These are phyloP conservation scores for Linnaemya tessellans DNA, from an alignment of 2,888 invertebrate species.

Conservation along the genomic window DNA sequence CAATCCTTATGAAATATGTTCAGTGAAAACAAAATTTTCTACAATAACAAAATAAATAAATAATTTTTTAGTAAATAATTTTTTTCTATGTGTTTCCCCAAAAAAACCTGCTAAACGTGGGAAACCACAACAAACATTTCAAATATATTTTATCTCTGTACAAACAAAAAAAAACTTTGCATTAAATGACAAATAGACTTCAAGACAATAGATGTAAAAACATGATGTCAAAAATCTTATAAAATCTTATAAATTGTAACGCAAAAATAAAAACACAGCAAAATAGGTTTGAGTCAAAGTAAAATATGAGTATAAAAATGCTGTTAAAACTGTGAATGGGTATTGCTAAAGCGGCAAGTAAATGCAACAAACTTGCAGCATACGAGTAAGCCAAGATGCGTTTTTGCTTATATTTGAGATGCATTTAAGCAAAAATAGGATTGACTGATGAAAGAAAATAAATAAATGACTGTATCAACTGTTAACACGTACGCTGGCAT, in stretches of 20 bases:
- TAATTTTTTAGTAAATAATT: too few species aligned
- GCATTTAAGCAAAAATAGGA: not conserved
- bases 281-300: constrained; percentile 11
- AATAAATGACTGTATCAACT: constrained; percentile 26
- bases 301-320: constrained; percentile 23
- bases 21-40: too few species aligned
- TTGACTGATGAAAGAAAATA: constrained; percentile 18
- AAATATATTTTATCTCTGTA: not conserved
- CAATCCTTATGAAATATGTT: too few species aligned
- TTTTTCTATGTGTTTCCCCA: constrained; percentile 19
- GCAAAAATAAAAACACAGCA: too few species aligned
- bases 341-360: not conserved
- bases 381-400: constrained; percentile 14
- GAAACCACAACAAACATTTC: not conserved
- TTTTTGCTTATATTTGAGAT: constrained; percentile 9
- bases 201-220: constrained; percentile 39
- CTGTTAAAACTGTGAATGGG: constrained; percentile 21
- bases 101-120: not conserved
- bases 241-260: not conserved
- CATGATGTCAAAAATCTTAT: not conserved
- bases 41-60: too few species aligned
- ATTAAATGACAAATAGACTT: constrained; percentile 43
- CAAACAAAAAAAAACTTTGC: constrained; percentile 25
- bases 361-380: constrained; percentile 10
- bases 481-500: constrained; percentile 17